These are phyloP conservation scores for Aurelia sp. DNA, from an alignment of 30 jellyfish, hydroid and myxozoan genomes.

Conservation along the genomic window DNA sequence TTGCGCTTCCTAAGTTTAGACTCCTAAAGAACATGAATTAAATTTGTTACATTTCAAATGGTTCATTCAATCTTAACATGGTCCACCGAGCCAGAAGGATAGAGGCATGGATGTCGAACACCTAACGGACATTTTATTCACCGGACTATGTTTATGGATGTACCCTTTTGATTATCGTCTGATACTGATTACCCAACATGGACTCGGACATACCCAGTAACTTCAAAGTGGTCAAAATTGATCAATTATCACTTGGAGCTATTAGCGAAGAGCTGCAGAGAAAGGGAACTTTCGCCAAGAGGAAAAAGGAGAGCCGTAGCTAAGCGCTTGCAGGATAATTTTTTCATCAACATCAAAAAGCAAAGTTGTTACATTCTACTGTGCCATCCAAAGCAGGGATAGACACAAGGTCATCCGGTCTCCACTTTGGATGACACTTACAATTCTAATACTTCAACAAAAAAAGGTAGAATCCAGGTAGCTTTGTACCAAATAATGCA, in stretches of 20 bases:
- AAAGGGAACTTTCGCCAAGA: not conserved
- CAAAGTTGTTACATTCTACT: too few species aligned
- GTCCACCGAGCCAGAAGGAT: not conserved
- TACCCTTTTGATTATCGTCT: not conserved
- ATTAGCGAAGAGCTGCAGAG: constrained; percentile 1
- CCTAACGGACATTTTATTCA: not conserved
- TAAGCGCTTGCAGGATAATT: not conserved
- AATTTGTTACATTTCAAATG: too few species aligned
- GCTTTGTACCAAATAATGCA: too few species aligned
- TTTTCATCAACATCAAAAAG: too few species aligned
- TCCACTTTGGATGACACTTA: too few species aligned
- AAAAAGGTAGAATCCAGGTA: too few species aligned
- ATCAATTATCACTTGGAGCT: not conserved
- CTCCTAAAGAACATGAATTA: too few species aligned
- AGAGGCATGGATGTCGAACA: not conserved
- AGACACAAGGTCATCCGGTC: too few species aligned
- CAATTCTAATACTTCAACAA: too few species aligned
- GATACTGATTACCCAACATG: not conserved
- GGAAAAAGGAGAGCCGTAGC: too few species aligned
- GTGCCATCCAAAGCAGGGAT: too few species aligned
- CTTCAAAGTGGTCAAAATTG: not conserved
- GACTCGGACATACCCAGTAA: not conserved
- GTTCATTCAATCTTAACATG: not conserved
- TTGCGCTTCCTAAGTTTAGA: too few species aligned
- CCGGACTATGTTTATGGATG: not conserved